Evolutionary conservation across 1,140 invertebrate species (phyloP).

Genomic region (Lethrus apterus): DNA sequence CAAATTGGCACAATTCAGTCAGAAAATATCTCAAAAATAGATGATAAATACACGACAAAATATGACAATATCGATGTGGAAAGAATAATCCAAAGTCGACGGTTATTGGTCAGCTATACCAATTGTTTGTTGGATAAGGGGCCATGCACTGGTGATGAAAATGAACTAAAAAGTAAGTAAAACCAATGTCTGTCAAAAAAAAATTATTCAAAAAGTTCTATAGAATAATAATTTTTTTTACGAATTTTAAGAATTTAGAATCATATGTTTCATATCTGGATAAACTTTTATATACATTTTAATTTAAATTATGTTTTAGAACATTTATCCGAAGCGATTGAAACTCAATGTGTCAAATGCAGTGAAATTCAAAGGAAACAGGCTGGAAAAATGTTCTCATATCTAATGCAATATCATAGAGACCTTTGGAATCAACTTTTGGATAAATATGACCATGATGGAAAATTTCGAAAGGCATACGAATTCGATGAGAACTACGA

Average conservation of each 20-base stretch:
- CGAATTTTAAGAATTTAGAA: too few species aligned
- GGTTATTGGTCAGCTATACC: conserved; percentile 46
- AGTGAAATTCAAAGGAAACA: conserved; percentile 35
- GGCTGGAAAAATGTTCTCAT: conserved; percentile 34
- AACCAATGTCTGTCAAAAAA: too few species aligned
- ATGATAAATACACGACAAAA: conserved; percentile 43
- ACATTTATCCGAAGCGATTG: conserved; percentile 39
- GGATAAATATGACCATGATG: conserved; percentile 40
- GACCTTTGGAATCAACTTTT: conserved; percentile 35
- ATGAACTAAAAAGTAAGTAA: conserved; percentile 49
- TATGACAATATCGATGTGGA: conserved; percentile 50
- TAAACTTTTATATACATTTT: conserved; percentile 8
- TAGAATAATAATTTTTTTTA: too few species aligned
- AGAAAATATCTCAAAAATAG: too few species aligned
- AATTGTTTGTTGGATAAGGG: conserved; percentile 48
- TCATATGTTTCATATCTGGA: too few species aligned
- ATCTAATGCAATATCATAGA: conserved; percentile 36
- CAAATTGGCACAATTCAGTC: too few species aligned
- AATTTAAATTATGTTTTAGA: conserved; percentile 30
- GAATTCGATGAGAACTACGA: conserved; percentile 23
- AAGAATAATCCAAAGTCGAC: conserved; percentile 44
- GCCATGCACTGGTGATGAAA: conserved; percentile 46
- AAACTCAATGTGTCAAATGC: conserved; percentile 42
- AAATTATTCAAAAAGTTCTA: too few species aligned
- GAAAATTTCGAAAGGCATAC: conserved; percentile 35